These are phyloP conservation scores for Melinaea marsaeus DNA, from an alignment of 2,888 invertebrate species.

Conservation along the genomic window DNA sequence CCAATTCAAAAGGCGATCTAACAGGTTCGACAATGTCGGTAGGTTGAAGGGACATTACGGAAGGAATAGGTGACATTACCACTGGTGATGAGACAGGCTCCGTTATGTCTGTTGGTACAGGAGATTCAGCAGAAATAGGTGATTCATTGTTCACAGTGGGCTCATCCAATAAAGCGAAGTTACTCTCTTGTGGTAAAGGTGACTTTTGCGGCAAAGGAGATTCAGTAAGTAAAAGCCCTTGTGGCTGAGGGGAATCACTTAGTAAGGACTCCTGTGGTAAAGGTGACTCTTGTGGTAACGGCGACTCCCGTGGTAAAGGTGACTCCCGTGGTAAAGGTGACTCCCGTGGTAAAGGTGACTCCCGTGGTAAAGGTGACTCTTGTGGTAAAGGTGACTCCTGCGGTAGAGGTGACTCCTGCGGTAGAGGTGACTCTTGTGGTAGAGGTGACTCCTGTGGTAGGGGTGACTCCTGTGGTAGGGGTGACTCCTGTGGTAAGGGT, in stretches of 20 bases:
- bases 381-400: slow-evolving; percentile 36
- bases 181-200: slow-evolving; percentile 13
- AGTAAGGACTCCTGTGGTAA: slow-evolving; percentile 21
- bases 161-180: slow-evolving; percentile 39
- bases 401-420: slow-evolving; percentile 34
- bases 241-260: slow-evolving; percentile 31
- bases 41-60: slow-evolving; percentile 3
- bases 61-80: slow-evolving; percentile 35
- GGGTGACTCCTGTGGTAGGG: slow-evolving; percentile 36
- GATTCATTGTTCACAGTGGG: slow-evolving; percentile 37
- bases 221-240: neutral
- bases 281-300: slow-evolving; percentile 19
- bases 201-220: slow-evolving; percentile 12
- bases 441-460: slow-evolving; percentile 35
- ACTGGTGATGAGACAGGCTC: slow-evolving; percentile 31
- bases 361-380: slow-evolving; percentile 37
- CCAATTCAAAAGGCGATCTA: slow-evolving; percentile 9
- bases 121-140: slow-evolving; percentile 38
- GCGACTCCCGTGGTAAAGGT: slow-evolving; percentile 37
- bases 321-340: slow-evolving; percentile 26
- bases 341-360: slow-evolving; percentile 31
- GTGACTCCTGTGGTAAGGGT: slow-evolving; percentile 39
- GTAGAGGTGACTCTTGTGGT: slow-evolving; percentile 36
- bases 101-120: slow-evolving; percentile 29
- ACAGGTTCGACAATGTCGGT: neutral